Base-by-base conservation (phyloP, 2,888 invertebrate species). In the Orthosia cruda region DNA sequence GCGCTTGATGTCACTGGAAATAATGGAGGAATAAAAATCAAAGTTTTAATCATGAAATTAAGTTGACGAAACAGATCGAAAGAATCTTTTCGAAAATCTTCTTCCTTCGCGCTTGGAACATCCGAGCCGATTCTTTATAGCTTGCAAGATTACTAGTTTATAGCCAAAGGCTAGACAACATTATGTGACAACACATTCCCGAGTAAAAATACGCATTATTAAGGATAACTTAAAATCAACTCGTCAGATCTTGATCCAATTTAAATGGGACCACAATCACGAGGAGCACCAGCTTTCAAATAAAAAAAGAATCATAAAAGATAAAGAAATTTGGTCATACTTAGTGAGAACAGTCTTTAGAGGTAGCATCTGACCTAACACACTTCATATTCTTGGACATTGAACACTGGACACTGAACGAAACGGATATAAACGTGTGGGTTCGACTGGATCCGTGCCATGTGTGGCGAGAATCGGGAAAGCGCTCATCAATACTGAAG, bases 351-450 rank as follows among this genome's bases (percentile, higher is more conserved):
- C n/a, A 32, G 47, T 23, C 20, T 68, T 77, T 47, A 47, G 18
- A 67, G n/a, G 57, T 52, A 77, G 45, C 77, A 23, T 52, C 58
- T 67, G 74, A 58, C 47, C 32, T 75, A 68, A 69, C 47, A 47
- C 32, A 67, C 26, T 52, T 77, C 45, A 47, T 59, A 68, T 77
- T 67, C 58, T 68, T 58, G 52, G 50, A 58, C 77, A 67, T 47
- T n/a, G n/a, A n/a, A n/a, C n/a, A n/a, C n/a, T n/a, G n/a, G n/a
- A n/a, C n/a, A n/a, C 32, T 20, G 13, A 58, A 52, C 58, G 13
- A n/a, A 58, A 68, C 74, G 47, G 45, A 74, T 74, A 59, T 74
- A 77, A 58, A 77, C 26, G 57, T 57, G 74, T 74, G 77, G 74
- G 74, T 45, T 50, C 20, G 15, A 52, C 66, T 66, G 57, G 74